A percentile compares a stretch with the other conserved stretches of the same genome.
Evolutionary conservation across 2,797 vertebrate genomes (phyloP).

Genomic region (Tinamus major): DNA sequence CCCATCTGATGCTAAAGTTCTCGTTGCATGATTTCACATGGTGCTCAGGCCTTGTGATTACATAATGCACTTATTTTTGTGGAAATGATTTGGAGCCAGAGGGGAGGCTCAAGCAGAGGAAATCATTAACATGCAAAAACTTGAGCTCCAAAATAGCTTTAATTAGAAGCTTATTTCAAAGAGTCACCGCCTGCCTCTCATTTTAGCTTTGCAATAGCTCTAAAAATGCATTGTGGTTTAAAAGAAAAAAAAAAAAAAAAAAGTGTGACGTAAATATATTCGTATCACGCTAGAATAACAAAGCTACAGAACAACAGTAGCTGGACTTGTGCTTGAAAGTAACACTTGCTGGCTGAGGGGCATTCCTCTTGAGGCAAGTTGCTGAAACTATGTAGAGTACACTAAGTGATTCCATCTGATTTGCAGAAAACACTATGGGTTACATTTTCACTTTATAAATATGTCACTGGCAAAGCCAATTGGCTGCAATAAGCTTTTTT

Average conservation of each 20-base stretch:
- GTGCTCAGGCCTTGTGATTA: constrained; percentile 37
- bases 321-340: constrained; percentile 62
- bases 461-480: constrained; percentile 72
- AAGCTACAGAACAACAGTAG: constrained; percentile 64
- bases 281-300: not conserved
- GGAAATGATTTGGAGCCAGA: constrained; percentile 25
- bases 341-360: constrained; percentile 50
- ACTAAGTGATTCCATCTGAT: constrained; percentile 79
- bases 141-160: constrained; percentile 10
- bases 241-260: not conserved
- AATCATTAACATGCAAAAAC: constrained; percentile 47
- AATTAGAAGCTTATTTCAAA: constrained; percentile 56
- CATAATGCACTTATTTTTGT: not conserved
- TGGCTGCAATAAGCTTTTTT: constrained; percentile 64
- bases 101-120: constrained; percentile 41
- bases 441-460: constrained; percentile 79
- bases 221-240: not conserved
- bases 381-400: constrained; percentile 49
- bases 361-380: constrained; percentile 54
- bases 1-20: not conserved
- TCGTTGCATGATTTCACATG: not conserved
- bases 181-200: constrained; percentile 1
- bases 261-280: not conserved
- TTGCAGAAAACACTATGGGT: constrained; percentile 61
- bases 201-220: constrained; percentile 22